These are phyloP conservation scores for Incurvaria masculella DNA, from an alignment of 2,888 invertebrate species.

Conservation along the genomic window DNA sequence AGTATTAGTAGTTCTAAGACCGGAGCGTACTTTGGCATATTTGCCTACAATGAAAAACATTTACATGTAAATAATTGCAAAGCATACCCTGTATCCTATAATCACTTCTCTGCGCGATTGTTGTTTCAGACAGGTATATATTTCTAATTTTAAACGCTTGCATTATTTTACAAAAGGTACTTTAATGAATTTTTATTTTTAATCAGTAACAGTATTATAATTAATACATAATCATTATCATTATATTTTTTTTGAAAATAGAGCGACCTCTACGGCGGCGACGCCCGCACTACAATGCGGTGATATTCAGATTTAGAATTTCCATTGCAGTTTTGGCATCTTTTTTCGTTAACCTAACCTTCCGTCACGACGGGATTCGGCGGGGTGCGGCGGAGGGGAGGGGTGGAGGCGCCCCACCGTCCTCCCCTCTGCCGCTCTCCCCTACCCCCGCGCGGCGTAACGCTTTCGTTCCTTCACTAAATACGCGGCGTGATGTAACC, in stretches of 20 bases:
- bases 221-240: background rate
- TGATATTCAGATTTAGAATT: constrained; percentile 1
- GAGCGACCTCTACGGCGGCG: background rate
- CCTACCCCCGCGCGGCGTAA: too few relatives aligned
- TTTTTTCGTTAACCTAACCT: constrained; percentile 40
- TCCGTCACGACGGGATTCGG: too few relatives aligned
- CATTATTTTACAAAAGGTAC: constrained; percentile 46
- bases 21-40: constrained; percentile 16
- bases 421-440: too few relatives aligned
- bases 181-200: constrained; percentile 42
- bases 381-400: too few relatives aligned
- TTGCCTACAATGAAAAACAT: constrained; percentile 52
- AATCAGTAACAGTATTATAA: constrained; percentile 27
- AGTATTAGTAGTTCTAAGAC: constrained; percentile 10
- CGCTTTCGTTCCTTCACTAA: background rate
- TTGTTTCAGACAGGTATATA: constrained; percentile 50
- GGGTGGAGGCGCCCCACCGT: too few relatives aligned
- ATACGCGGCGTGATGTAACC: background rate
- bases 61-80: constrained; percentile 85
- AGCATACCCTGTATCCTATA: constrained; percentile 94
- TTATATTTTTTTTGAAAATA: background rate
- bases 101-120: constrained; percentile 68
- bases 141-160: constrained; percentile 44
- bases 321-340: constrained; percentile 44
- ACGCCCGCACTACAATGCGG: constrained; percentile 1